Conservation (phyloP, 2,797 vertebrate species). For the Squalus acanthias region DNA sequence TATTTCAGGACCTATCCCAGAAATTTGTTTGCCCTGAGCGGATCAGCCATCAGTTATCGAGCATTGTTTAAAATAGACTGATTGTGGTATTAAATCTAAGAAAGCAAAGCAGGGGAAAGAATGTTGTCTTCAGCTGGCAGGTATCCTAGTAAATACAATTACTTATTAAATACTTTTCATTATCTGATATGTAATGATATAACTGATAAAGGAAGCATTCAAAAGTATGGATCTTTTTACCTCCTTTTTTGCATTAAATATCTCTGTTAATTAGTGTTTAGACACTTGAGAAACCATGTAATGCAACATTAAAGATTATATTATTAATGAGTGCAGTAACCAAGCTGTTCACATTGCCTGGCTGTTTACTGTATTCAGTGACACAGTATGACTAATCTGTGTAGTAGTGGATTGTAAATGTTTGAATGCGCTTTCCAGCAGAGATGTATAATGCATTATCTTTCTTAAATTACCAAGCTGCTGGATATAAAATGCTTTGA, state of each 20-base stretch:
- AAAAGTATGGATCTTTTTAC: conserved; percentile 52
- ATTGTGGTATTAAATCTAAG: conserved; percentile 20
- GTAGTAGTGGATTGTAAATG: conserved; percentile 56
- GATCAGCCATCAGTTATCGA: not conserved
- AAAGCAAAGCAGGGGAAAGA: not conserved
- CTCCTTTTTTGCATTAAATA: conserved; percentile 89
- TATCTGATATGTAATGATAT: not conserved
- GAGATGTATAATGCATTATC: conserved; percentile 55
- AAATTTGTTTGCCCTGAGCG: not conserved
- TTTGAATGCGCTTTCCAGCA: conserved; percentile 56
- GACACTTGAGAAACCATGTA: conserved; percentile 80
- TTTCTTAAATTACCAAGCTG: conserved; percentile 61
- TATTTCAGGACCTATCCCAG: not conserved
- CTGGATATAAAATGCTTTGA: conserved; percentile 53
- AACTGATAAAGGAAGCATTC: not conserved
- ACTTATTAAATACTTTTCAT: not conserved
- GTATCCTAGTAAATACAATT: not conserved
- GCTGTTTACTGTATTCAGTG: conserved; percentile 49
- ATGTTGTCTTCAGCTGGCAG: not conserved
- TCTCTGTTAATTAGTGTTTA: conserved; percentile 92
- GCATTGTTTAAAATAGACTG: not conserved
- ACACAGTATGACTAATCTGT: conserved; percentile 55
- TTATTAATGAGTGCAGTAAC: conserved; percentile 66
- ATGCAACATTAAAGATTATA: conserved; percentile 64
- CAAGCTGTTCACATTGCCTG: conserved; percentile 45